Base-by-base conservation (phyloP, 2,888 invertebrate species). In the Drosophila paramelanica region DNA sequence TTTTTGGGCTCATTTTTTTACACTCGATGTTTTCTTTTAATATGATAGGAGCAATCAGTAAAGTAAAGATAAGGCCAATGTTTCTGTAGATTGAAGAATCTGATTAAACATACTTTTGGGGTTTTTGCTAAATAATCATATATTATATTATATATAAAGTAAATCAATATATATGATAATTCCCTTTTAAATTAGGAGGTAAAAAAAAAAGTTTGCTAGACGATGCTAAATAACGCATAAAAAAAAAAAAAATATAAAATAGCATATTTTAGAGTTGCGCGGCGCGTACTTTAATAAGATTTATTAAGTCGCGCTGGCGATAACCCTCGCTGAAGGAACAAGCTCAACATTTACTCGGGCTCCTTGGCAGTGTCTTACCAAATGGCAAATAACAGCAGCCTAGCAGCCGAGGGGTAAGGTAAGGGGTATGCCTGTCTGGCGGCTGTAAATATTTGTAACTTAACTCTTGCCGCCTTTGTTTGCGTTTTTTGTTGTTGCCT, bases 361-460 rank as follows among this genome's bases (percentile, higher is more conserved):
- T 71, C 55, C 71, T 69, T 70, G 61, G 60, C 65, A 65, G 69
- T 78, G 73, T 67, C 78, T 87, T 77, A 79, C 67, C 78, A 60
- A 65, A 66, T 46, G 67, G 70, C 83, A 82, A 77, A 72, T 77
- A 83, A 58, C 58, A 49, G 14, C 52, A 50, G 64, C 53, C 45
- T n/a, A 45, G 11, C 7, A 8, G 14, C 5, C 2, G 25, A 1
- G 25, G 14, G 13, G 5, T n/a, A 20, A 23, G 7, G 8, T 10
- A 13, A 14, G 41, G 41, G 20, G 25, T 14, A 47, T 31, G 33
- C 39, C 25, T n/a, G 36, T 25, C 36, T 49, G 65, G 45, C 43
- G 64, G 81, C 47, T 79, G 88, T 86, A 88, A 85, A 88, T 85
- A 88, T 85, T 88, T 85, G 84, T 82, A 80, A 80, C 83, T 75